Evolutionary conservation across 2,888 invertebrate species (phyloP), one percentile per base, ranked within the genome.

Genomic region (Tipula lateralis): DNA sequence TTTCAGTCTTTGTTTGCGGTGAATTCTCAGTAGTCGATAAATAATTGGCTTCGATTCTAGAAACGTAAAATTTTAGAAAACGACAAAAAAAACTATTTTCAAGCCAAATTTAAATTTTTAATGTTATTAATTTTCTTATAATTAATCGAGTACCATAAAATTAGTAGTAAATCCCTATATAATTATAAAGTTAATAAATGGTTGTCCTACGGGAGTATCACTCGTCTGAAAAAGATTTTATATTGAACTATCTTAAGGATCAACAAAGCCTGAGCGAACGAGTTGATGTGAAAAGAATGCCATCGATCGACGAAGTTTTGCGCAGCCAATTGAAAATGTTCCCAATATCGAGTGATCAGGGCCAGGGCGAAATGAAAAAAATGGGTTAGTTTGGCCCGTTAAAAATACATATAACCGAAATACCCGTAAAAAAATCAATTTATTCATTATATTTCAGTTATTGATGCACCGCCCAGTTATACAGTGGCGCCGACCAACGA

Each of bases 261-360:
- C 66, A 66, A 9, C 66, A 66, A 1, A 66, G 24, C 9, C 19
- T 66, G 24, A 66, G 9, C 24, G 66, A 66, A 9, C 44, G 16
- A 6, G 16, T 50, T 50, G 16, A 50, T 5, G 24, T 24, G 24
- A 66, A 66, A 24, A 66, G 9, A 66, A 66, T 66, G 66, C 66
- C 66, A 12, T 24, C 66, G 66, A 66, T 66, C 9, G 66, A 66
- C 2, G 66, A 66, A 66, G 66, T 66, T 6, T 66, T 66, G 24
- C 66, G 66, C 9, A 66, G 66, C 66, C 66, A 66, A 66, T 24
- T 66, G 66, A 66, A 66, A 66, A 66, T 66, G 66, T 66, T 66
- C 12, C 66, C 66, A 24, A 66, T 66, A 9, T 66, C 66, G 66
- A 66, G 66, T 24, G 24, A 66, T 9, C 66, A 66, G 9, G 66